phyloP scores from a whole-genome alignment of 2,113 vertebrate species.

The Aegithalos caudatus region DNA sequence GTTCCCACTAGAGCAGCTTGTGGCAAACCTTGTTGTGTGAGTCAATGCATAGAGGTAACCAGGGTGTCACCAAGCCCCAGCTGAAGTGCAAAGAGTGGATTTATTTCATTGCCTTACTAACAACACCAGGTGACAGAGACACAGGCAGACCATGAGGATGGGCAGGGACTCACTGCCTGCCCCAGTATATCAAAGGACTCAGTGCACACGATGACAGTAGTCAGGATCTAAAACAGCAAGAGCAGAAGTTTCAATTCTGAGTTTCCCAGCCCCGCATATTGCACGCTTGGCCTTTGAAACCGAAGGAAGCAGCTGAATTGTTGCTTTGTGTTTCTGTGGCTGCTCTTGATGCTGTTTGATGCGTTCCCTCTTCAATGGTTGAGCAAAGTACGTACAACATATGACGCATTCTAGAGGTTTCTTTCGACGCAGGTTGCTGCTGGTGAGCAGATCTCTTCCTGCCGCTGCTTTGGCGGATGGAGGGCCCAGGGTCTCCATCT shows the following conservation, averaged over 20 bases:
- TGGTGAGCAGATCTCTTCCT: not conserved
- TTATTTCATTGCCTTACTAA: not conserved
- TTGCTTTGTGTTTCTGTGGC: not conserved
- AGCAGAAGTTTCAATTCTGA: not conserved
- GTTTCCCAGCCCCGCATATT: not conserved
- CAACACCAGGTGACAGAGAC: not conserved
- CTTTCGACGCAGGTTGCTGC: not conserved
- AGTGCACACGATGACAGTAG: not conserved
- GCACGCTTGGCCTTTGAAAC: not conserved
- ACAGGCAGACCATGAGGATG: not conserved
- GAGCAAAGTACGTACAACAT: not conserved
- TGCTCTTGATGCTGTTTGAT: not conserved
- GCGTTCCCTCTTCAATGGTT: accelerated
- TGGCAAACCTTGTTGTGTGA: not conserved
- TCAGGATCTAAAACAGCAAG: not conserved
- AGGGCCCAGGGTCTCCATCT: too few relatives aligned
- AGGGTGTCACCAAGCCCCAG: not conserved
- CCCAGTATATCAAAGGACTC: not conserved
- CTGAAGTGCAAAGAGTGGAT: not conserved
- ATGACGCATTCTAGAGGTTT: not conserved
- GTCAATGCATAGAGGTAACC: not conserved
- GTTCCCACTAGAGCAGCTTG: not conserved
- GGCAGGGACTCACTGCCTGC: not conserved
- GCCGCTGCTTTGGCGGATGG: not conserved
- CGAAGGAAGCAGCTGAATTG: not conserved